Percentiles rank a stretch among this genome's conserved stretches.
phyloP scores from a whole-genome alignment of 2,113 vertebrate genomes.

The Bufo gargarizans region DNA sequence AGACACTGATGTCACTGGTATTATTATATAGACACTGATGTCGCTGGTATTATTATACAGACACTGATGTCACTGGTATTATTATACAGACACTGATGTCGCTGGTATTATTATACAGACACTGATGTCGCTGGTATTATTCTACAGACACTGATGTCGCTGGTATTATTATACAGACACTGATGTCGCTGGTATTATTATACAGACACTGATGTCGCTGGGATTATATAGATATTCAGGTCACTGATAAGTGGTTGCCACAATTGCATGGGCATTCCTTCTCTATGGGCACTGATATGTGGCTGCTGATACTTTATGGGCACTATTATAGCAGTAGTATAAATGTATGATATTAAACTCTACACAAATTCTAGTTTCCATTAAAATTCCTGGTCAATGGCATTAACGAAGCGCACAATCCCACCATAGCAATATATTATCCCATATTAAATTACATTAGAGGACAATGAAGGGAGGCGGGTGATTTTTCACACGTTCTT shows the following conservation, averaged over 20 bases:
- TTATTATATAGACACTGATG: no score
- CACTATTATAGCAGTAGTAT: background rate
- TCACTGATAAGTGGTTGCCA: background rate
- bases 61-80: no score
- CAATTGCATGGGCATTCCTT: background rate
- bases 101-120: no score
- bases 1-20: no score
- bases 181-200: no score
- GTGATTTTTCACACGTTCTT: slow-evolving; percentile 5
- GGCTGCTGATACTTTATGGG: background rate
- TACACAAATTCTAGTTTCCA: background rate
- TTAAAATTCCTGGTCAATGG: background rate
- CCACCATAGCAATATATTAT: background rate
- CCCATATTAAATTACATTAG: background rate
- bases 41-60: no score
- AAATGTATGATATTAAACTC: background rate
- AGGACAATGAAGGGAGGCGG: background rate
- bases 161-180: no score
- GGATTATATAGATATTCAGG: no score
- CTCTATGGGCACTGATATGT: background rate
- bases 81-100: no score
- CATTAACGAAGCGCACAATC: background rate
- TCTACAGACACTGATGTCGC: no score
- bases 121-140: no score
- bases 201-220: no score